Conservation (phyloP, 2,113 vertebrate species). For the Miniopterus natalensis region DNA sequence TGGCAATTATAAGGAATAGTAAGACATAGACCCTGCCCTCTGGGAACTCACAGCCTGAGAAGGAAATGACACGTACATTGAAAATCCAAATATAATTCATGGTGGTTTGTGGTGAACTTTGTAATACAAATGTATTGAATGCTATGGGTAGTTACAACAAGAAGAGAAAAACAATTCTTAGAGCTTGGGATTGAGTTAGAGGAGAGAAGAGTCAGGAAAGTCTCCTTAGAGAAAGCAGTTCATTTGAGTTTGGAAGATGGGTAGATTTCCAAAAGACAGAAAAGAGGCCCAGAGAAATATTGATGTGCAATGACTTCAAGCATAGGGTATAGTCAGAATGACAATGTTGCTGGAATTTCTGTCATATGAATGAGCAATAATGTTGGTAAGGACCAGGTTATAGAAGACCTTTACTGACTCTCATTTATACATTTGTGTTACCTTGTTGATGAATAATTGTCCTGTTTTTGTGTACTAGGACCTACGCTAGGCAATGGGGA, state of each 20-base stretch:
- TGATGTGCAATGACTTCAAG: neutral
- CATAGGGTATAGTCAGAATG: neutral
- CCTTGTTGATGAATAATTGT: neutral
- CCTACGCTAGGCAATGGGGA: neutral
- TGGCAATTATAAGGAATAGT: neutral
- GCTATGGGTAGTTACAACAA: neutral
- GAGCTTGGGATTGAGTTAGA: neutral
- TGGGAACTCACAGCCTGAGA: neutral
- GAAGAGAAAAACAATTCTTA: neutral
- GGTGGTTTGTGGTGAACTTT: neutral
- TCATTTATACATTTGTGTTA: neutral
- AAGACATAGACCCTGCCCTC: neutral
- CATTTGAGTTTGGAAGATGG: neutral
- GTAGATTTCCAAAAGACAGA: slow-evolving; percentile 1
- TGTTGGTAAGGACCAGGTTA: neutral
- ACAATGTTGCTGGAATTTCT: neutral
- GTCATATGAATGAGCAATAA: neutral
- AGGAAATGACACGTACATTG: neutral
- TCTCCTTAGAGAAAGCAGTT: neutral
- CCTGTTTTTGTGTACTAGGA: neutral
- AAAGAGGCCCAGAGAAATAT: neutral
- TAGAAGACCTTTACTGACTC: neutral
- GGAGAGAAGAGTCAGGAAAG: neutral
- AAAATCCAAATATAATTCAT: neutral
- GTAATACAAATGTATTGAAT: neutral